These are phyloP conservation scores for Myotis davidii DNA, from an alignment of 2,113 vertebrate genomes.

Conservation along the genomic window DNA sequence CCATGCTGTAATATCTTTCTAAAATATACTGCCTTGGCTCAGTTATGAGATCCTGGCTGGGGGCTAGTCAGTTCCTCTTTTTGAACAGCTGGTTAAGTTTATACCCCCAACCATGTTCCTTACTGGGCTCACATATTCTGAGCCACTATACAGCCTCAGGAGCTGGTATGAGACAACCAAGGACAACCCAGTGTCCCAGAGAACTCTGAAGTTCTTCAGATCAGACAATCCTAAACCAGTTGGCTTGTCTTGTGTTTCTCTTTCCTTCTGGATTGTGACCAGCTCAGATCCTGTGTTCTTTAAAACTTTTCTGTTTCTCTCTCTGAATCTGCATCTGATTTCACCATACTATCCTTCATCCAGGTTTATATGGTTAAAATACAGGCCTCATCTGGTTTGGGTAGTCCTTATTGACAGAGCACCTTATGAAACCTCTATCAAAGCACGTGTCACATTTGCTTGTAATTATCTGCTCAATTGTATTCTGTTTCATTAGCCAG, in stretches of 20 bases:
- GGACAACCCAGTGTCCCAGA: neutral
- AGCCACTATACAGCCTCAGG: neutral
- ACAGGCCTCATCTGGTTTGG: neutral
- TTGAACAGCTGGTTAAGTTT: neutral
- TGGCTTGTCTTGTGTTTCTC: neutral
- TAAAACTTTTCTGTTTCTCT: neutral
- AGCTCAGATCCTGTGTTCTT: neutral
- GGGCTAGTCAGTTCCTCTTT: neutral
- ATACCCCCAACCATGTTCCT: neutral
- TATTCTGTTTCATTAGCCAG: neutral
- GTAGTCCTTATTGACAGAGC: neutral
- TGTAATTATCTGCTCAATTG: neutral
- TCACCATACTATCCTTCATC: neutral
- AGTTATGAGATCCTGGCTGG: neutral
- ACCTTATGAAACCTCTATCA: neutral
- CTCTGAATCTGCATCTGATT: neutral
- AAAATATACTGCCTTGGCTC: neutral
- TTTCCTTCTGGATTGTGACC: neutral
- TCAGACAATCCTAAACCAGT: neutral
- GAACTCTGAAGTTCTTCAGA: neutral
- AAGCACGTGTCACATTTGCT: neutral
- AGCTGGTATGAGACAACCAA: neutral
- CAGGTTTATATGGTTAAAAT: neutral
- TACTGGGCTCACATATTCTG: neutral
- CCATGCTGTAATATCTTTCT: neutral